phyloP scores from a whole-genome alignment of 1,140 invertebrate genomes.

The Rhagoletis zephyria region DNA sequence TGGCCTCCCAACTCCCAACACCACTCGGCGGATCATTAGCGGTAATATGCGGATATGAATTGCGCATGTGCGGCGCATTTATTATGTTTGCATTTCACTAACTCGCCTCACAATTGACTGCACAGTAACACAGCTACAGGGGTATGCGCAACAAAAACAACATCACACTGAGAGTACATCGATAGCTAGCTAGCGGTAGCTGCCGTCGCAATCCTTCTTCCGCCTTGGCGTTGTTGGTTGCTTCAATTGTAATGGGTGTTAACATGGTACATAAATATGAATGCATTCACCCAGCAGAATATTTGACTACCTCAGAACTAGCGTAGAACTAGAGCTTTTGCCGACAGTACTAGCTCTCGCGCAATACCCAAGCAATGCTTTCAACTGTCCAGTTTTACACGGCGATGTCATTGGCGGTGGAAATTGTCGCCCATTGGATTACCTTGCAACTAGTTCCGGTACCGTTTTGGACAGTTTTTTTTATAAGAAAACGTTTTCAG shows the following conservation, averaged over 20 bases:
- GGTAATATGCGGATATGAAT: conserved; percentile 48
- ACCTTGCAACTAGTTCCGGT: too few relatives aligned
- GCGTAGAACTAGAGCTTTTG: too few relatives aligned
- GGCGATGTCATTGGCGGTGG: too few relatives aligned
- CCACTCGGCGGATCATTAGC: conserved; percentile 23
- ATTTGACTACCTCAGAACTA: too few relatives aligned
- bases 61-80: conserved; percentile 43
- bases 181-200: conserved; percentile 33
- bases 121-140: conserved; percentile 6
- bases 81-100: conserved; percentile 49
- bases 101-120: neutral
- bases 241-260: neutral
- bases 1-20: neutral
- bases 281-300: too few relatives aligned
- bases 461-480: too few relatives aligned
- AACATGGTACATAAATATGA: neutral
- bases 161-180: neutral
- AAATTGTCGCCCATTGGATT: too few relatives aligned
- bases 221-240: conserved; percentile 13
- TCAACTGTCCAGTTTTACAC: too few relatives aligned
- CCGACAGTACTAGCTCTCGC: too few relatives aligned
- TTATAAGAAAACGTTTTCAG: too few relatives aligned
- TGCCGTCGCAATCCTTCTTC: conserved; percentile 16
- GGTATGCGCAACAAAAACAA: conserved; percentile 2
- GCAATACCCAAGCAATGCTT: too few relatives aligned